Base-by-base conservation (phyloP, 2,888 invertebrate species). In the Apamea epomidion region DNA sequence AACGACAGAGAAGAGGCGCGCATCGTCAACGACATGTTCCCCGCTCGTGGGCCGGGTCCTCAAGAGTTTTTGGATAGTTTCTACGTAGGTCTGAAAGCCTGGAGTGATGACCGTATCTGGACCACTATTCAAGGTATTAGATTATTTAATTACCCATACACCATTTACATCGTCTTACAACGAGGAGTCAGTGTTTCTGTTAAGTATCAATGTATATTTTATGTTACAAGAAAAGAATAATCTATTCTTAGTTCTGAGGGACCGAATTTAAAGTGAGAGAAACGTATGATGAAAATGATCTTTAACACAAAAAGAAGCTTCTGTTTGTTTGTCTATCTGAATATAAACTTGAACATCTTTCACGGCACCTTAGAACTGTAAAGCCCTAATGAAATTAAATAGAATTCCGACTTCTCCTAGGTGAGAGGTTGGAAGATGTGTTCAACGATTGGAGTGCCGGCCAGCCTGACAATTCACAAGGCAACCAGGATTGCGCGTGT, bases 1-100 rank as follows among this genome's bases (percentile, higher is more conserved):
- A 74, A 84, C 45, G 54, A 86, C 25, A 16, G 7, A 21, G 71
- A 67, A n/a, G 84, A 84, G n/a, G 87, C 87, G 10, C 54, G 14
- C 29, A 29, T 64, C 8, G 1, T 87, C 21, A 74, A 8, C 21
- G 67, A 42, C 5, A 42, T 84, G 77, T 77, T 84, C 18, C 76
- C 83, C 37, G 18, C 51, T 6, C 51, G 51, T 51, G 18, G 0
- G 16, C 6, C 51, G 51, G 45, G 45, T 45, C 10, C 10, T 10
- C 45, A 45, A 10, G 45, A 51, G 6, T 18, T 14, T 4, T 60
- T 25, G 72, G 71, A 76, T 32, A 25, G n/a, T 25, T 71, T 76
- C 1, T 45, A 76, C 32, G 72, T 76, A 2, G 76, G 76, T n/a
- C n/a, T 76, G 1, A 25, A 2, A 71, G 45, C 72, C 32, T 76